These are phyloP conservation scores for Brachystomella parvula DNA, from an alignment of 1,140 invertebrate species.

Conservation along the genomic window DNA sequence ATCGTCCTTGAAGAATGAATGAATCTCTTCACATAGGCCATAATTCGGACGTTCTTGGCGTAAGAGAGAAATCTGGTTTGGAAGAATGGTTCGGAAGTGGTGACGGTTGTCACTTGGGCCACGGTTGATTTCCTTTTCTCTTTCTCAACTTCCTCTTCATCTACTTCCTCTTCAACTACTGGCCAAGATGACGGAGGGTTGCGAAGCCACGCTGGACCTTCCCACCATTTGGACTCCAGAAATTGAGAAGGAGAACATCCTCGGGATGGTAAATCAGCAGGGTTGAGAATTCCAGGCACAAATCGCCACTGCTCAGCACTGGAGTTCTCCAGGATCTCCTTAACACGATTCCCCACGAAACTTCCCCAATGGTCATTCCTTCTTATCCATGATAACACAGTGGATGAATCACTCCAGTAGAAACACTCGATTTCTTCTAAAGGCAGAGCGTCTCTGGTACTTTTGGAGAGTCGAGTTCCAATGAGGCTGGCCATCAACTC, in stretches of 20 bases:
- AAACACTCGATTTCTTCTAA: not conserved
- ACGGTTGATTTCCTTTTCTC: not conserved
- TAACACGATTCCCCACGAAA: slow-evolving; percentile 31
- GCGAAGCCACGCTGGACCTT: not conserved
- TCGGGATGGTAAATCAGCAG: slow-evolving; percentile 31
- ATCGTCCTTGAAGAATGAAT: not conserved
- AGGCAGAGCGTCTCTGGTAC: not conserved
- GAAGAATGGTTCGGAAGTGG: not conserved
- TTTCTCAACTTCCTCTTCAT: not conserved
- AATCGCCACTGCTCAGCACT: slow-evolving; percentile 21
- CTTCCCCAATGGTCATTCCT: slow-evolving; percentile 28
- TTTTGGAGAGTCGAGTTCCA: slow-evolving; percentile 16
- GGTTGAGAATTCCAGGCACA: slow-evolving; percentile 24
- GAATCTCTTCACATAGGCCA: not conserved
- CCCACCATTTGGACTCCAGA: not conserved
- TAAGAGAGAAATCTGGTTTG: not conserved
- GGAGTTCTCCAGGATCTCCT: slow-evolving; percentile 28
- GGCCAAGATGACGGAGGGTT: not conserved
- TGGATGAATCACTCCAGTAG: slow-evolving; percentile 40
- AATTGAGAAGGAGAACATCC: slow-evolving; percentile 8
- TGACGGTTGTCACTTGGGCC: not conserved
- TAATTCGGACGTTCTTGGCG: not conserved
- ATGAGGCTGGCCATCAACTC: slow-evolving; percentile 23
- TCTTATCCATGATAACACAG: slow-evolving; percentile 39
- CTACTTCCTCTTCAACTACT: not conserved